phyloP scores from a whole-genome alignment of 1,140 invertebrate genomes.

The Atta texana region DNA sequence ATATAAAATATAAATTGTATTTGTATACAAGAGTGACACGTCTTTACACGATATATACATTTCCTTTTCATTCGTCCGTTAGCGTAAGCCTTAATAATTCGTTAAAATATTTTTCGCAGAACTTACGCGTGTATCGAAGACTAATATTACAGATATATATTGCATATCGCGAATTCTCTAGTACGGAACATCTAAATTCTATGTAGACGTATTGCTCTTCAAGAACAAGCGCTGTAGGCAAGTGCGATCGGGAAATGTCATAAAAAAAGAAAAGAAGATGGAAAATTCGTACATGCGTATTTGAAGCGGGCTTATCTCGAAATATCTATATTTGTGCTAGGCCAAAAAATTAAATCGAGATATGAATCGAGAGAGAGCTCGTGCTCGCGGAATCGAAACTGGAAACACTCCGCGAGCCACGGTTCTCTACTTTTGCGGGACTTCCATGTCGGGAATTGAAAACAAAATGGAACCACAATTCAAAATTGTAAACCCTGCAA shows the following conservation, averaged over 20 bases:
- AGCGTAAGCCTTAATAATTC: background rate
- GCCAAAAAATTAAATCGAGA: slow-evolving; percentile 36
- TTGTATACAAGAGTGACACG: slow-evolving; percentile 43
- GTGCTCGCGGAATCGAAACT: slow-evolving; percentile 20
- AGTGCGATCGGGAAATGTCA: slow-evolving; percentile 31
- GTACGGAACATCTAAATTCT: slow-evolving; percentile 33
- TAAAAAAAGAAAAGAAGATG: slow-evolving; percentile 44
- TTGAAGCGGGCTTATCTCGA: slow-evolving; percentile 27
- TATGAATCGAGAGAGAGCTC: slow-evolving; percentile 3
- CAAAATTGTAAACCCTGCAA: background rate
- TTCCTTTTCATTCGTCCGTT: background rate
- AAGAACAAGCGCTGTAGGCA: slow-evolving; percentile 41
- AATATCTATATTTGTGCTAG: slow-evolving; percentile 64
- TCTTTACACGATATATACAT: background rate
- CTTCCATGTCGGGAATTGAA: background rate
- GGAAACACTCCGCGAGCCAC: slow-evolving; percentile 6
- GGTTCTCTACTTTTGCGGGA: slow-evolving; percentile 10
- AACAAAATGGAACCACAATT: slow-evolving; percentile 12
- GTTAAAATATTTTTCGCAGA: background rate
- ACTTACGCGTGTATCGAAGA: slow-evolving; percentile 64
- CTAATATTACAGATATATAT: slow-evolving; percentile 47
- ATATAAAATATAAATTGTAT: slow-evolving; percentile 75
- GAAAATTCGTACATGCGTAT: slow-evolving; percentile 26
- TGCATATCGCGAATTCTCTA: slow-evolving; percentile 17
- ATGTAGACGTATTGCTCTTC: slow-evolving; percentile 46